Evolutionary conservation across 2,797 vertebrate genomes (phyloP), one percentile per base, ranked within the genome.

Genomic region (Coregonus sp.): DNA sequence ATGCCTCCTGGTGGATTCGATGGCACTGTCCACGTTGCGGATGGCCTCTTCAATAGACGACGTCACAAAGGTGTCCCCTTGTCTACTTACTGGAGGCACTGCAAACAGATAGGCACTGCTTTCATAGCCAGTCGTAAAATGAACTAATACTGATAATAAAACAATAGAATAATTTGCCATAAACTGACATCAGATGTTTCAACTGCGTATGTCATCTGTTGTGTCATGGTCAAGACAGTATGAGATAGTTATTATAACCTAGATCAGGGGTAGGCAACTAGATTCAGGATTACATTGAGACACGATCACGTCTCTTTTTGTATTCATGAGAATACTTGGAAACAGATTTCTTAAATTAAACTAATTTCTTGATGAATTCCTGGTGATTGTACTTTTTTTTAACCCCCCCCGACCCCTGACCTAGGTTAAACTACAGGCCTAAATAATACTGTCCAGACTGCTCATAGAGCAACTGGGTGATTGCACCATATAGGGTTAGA

Each of bases 1-100:
- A 82, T 96, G 96, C 40, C 96, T 96, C 79, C 98, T 94, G 1
- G 98, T 99, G 18, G 97, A 98, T 90, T 99, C 98, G 51, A 99
- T 99, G 54, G 98, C 98, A 69, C 98, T 96, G 94, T 99, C 97
- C 72, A 99, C 96, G 5, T 94, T 97, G 0, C 96, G 96, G 68
- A 99, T 99, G 73, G 98, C 98, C 88, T 99, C 96, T 63, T 98
- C 94, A 4, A 99, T 96, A 70, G 98, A 99, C 0, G 95, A 94
- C 78, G 95, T 96, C 18, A 99, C 98, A 85, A 98, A 99, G 0
- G 95, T 96, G 89, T 99, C 98, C 37, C 98, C 98, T 56, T 96
- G 96, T 86, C 98, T 94, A 89, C 97, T 99, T 82, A 99, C 94
- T 68, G 97, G 94, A n/a, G 97, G 98, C 79, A 99, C 98, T 99